Percentiles rank a stretch among this genome's conserved stretches.
Conservation (phyloP, 2,113 vertebrate genomes). For the Papio anubis region DNA sequence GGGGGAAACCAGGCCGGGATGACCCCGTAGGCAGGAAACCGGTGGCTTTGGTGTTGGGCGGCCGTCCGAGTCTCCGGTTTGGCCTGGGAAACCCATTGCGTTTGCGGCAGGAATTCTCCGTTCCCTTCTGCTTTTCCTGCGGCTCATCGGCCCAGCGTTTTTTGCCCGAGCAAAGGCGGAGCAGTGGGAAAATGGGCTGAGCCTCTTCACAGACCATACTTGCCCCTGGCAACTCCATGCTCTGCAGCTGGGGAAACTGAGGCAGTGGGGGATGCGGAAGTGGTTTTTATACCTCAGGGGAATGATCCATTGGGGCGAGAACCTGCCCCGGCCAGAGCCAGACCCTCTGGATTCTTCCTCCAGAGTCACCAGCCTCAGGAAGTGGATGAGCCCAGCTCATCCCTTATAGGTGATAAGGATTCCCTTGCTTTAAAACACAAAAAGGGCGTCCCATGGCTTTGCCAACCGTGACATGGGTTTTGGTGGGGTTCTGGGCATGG, state of each 20-base stretch:
- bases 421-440: background rate
- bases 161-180: background rate
- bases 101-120: background rate
- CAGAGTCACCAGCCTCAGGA: background rate
- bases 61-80: fast-evolving
- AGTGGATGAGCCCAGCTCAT: fast-evolving
- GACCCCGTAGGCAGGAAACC: background rate
- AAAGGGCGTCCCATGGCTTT: fast-evolving
- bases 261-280: background rate
- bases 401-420: no score
- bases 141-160: fast-evolving
- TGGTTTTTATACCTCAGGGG: background rate
- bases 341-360: fast-evolving
- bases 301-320: fast-evolving
- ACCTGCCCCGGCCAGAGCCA: background rate
- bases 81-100: background rate
- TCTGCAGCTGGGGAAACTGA: background rate
- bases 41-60: fast-evolving
- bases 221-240: background rate
- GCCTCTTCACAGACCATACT: background rate
- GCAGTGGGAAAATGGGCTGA: background rate
- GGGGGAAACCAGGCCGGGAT: no score
- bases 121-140: background rate
- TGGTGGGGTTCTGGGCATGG: fast-evolving
- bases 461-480: fast-evolving